Evolutionary conservation across 2,888 invertebrate species (phyloP), one percentile per base, ranked within the genome.

Genomic region (Orgyia antiqua): DNA sequence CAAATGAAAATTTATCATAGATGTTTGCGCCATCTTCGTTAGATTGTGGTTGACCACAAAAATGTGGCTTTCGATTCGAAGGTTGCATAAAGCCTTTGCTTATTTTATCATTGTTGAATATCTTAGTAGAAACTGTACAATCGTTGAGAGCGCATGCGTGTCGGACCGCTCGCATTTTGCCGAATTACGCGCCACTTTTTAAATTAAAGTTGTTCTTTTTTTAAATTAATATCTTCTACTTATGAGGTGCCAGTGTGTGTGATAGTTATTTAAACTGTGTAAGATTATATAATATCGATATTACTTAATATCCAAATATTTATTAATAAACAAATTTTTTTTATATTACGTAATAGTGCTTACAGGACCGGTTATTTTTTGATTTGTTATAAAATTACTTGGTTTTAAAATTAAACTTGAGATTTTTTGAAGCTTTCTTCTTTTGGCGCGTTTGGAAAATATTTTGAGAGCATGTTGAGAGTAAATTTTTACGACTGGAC

Each of bases 41-140:
- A 60, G 50, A 61, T 57, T 61, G 64, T 66, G 73, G 61, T 77
- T 79, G 80, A 79, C 80, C 82, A 70, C 76, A 80, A 80, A 79
- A 74, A 83, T 80, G 77, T 55, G 63, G 70, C 75, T 78, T 74
- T 72, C 69, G 58, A 70, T 61, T 49, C 64, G 82, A 83, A 84
- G 83, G 83, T 82, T 83, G 77, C 77, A 69, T 73, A 75, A 79
- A 80, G 73, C 65, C 71, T 72, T 63, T 60, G 58, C 64, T 64
- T 57, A 53, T 61, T 70, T 67, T 68, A 72, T 68, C 69, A 68
- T 61, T 68, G 60, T 64, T 56, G 63, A 48, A 49, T 39, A 41
- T 58, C 55, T 77, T 77, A 84, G 83, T 84, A 67, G 53, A 74
- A 59, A 59, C 69, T 66, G 61, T 51, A 60, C 70, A 36, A 66